Percentiles rank a stretch among this genome's conserved stretches.
phyloP scores from a whole-genome alignment of 2,797 vertebrate species.

The Hoplostethus mediterraneus region DNA sequence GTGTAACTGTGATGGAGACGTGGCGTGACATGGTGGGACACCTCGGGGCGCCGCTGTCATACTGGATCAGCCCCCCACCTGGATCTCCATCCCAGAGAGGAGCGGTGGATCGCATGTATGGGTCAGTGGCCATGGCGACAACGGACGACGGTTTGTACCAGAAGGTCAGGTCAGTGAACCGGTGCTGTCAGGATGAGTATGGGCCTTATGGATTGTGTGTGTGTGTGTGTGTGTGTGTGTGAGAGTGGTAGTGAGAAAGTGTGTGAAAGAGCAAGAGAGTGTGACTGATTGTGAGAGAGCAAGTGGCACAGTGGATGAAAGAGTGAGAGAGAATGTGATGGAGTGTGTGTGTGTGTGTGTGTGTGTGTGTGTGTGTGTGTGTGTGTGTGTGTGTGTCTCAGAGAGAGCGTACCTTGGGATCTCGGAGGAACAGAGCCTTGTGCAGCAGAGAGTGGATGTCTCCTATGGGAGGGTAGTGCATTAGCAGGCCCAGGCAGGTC shows the following conservation, averaged over 20 bases:
- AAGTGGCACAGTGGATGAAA: too few species aligned
- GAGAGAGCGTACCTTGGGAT: conserved; percentile 92
- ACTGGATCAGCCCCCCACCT: conserved; percentile 44
- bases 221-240: too few species aligned
- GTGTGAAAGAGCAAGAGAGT: too few species aligned
- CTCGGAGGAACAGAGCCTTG: conserved; percentile 97
- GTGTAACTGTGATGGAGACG: conserved; percentile 49
- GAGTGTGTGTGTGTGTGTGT: too few species aligned
- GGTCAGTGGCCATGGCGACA: conserved; percentile 41
- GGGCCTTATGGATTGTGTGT: too few species aligned
- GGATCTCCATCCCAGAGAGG: conserved; percentile 17
- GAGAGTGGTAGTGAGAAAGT: too few species aligned
- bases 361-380: too few species aligned
- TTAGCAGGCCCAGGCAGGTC: conserved; percentile 96
- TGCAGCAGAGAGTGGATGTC: conserved; percentile 96
- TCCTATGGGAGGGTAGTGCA: conserved; percentile 97
- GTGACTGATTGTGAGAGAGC: too few species aligned
- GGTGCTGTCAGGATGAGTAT: not conserved
- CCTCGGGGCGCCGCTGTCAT: conserved; percentile 55
- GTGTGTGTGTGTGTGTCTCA: too few species aligned
- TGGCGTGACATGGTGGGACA: conserved; percentile 48
- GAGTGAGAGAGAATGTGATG: too few species aligned
- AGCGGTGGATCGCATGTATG: conserved; percentile 11
- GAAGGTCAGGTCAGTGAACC: conserved; percentile 18
- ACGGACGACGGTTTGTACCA: conserved; percentile 6